A percentile compares a stretch with the other conserved stretches of the same genome.
Evolutionary conservation across 2,797 vertebrate species (phyloP).

Genomic region (Aldrovandia affinis): DNA sequence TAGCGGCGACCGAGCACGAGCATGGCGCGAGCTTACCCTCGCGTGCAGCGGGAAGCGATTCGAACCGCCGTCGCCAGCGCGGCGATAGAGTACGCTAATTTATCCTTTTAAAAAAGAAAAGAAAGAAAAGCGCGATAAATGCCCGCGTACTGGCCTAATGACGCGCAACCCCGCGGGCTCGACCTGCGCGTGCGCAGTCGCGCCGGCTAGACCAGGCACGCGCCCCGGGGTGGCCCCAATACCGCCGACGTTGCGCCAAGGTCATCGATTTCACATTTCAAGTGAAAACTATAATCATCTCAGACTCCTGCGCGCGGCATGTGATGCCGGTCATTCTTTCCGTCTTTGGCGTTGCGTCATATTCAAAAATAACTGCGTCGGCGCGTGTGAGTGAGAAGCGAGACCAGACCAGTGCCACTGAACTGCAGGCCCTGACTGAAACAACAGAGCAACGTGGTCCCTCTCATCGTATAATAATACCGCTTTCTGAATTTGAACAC

Average conservation of each 20-base stretch:
- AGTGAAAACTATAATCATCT: slow-evolving; percentile 9
- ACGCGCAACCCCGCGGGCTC: too few species aligned
- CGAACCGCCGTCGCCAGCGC: not conserved
- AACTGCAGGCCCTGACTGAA: too few species aligned
- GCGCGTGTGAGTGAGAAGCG: not conserved
- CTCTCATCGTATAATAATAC: too few species aligned
- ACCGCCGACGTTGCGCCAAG: not conserved
- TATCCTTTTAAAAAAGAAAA: slow-evolving; percentile 10
- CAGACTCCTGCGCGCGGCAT: not conserved
- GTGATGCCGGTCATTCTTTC: slow-evolving; percentile 12
- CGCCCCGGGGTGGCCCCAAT: not conserved
- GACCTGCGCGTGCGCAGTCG: not conserved
- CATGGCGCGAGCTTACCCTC: not conserved
- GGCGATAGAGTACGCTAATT: not conserved
- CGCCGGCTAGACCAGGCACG: not conserved
- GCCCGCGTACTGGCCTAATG: not conserved
- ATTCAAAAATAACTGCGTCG: slow-evolving; percentile 12
- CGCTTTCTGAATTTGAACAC: too few species aligned
- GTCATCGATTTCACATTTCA: not conserved
- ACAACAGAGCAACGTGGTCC: too few species aligned
- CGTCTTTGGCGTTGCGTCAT: slow-evolving; percentile 16
- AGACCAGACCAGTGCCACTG: too few species aligned
- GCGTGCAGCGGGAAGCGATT: slow-evolving; percentile 14
- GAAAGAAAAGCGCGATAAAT: not conserved
- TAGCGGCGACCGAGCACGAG: not conserved